A percentile compares a stretch with the other conserved stretches of the same genome.
phyloP scores from a whole-genome alignment of 2,113 vertebrate species.

The Urocynchramus pylzowi region DNA sequence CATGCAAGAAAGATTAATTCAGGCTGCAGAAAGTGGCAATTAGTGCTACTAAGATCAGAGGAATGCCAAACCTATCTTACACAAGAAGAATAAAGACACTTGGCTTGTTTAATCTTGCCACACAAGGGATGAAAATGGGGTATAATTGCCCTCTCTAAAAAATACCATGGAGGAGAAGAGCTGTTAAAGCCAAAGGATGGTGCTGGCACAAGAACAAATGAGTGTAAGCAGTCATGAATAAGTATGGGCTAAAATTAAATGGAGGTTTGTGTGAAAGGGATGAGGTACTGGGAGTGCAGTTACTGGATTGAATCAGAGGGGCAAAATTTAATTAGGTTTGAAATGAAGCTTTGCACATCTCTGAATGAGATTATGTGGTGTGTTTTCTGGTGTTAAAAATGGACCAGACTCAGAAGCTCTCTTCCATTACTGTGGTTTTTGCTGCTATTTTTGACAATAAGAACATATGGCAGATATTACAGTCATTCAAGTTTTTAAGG shows the following conservation, averaged over 20 bases:
- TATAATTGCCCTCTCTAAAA: not conserved
- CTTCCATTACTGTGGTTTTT: not conserved
- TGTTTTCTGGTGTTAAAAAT: not conserved
- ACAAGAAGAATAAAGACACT: not conserved
- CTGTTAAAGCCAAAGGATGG: not conserved
- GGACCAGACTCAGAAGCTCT: not conserved
- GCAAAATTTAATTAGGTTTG: conserved; percentile 13
- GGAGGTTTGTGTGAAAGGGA: not conserved
- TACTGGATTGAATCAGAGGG: not conserved
- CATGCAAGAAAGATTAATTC: not conserved
- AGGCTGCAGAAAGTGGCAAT: not conserved
- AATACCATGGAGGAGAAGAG: not conserved
- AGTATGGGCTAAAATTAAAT: not conserved
- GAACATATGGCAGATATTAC: not conserved
- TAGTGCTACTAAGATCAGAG: not conserved
- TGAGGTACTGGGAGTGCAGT: not conserved
- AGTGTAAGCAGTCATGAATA: not conserved
- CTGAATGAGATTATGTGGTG: not conserved
- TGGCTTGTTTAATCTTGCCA: not conserved
- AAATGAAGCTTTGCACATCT: not conserved
- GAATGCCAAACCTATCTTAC: not conserved
- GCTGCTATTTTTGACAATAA: not conserved
- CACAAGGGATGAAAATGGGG: not conserved
- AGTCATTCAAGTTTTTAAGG: not conserved
- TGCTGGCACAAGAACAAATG: not conserved